Percentiles rank a stretch among this genome's conserved stretches.
Evolutionary conservation across 2,797 vertebrate species (phyloP).

Genomic region (Naso thynnoides): DNA sequence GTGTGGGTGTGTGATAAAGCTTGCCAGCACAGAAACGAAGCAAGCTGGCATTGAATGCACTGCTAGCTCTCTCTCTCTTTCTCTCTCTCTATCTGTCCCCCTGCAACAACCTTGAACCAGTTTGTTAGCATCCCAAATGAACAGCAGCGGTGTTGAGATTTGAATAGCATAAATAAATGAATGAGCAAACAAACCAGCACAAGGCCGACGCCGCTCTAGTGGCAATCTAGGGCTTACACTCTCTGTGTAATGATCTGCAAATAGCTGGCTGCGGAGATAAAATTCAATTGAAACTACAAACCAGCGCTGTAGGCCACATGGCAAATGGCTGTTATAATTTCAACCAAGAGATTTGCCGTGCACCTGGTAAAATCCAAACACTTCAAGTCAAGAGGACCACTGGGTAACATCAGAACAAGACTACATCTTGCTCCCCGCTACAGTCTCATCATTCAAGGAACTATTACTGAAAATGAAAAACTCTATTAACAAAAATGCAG

Average conservation of each 20-base stretch:
- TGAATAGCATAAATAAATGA: slow-evolving; percentile 84
- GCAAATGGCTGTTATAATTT: slow-evolving; percentile 72
- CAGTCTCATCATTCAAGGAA: slow-evolving; percentile 22
- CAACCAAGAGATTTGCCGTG: slow-evolving; percentile 64
- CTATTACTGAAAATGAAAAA: slow-evolving; percentile 6
- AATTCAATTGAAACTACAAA: slow-evolving; percentile 77
- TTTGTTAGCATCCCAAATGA: slow-evolving; percentile 81
- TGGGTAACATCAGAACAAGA: slow-evolving; percentile 51
- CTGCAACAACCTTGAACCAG: slow-evolving; percentile 79
- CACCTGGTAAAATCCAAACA: slow-evolving; percentile 72
- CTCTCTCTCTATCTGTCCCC: slow-evolving; percentile 42
- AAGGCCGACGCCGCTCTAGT: slow-evolving; percentile 61
- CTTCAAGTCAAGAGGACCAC: slow-evolving; percentile 65
- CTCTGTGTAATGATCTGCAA: slow-evolving; percentile 82
- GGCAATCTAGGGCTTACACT: slow-evolving; percentile 70
- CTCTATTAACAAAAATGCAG: neutral
- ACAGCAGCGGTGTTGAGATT: slow-evolving; percentile 71
- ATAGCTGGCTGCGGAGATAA: slow-evolving; percentile 82
- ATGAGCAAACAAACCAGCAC: slow-evolving; percentile 78
- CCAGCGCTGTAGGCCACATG: slow-evolving; percentile 66
- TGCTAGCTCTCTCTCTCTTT: slow-evolving; percentile 33
- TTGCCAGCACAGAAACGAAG: slow-evolving; percentile 72
- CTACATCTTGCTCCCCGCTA: slow-evolving; percentile 48
- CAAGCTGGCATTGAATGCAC: slow-evolving; percentile 67
- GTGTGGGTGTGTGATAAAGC: slow-evolving; percentile 62